Evolutionary conservation across 2,797 vertebrate genomes (phyloP), one percentile per base, ranked within the genome.

Genomic region (Buphagus erythrorhynchus): DNA sequence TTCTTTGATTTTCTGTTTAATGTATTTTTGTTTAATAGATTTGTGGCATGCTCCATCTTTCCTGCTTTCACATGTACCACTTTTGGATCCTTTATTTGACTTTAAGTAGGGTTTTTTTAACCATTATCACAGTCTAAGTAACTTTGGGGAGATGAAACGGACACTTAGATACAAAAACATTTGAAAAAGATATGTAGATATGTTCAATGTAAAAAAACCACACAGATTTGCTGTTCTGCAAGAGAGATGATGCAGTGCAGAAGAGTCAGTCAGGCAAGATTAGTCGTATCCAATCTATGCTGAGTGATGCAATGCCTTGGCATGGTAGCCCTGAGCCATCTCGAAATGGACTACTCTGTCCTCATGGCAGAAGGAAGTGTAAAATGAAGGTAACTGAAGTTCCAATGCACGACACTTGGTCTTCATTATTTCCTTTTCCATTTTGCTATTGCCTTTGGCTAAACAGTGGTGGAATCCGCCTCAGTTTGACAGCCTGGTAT

Each of bases 141-240:
- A 31, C 13, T 57, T 3, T 2, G 2, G 31, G 17, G 36, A 87
- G 51, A 49, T 0, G 0, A 66, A 76, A 69, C 31, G 16, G 16
- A 52, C 6, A n/a, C 15, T 76, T 24, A 72, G 35, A 35, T 31
- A 20, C 3, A 35, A 52, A 71, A 92, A 24, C 8, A 58, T 3
- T 46, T 66, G 20, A 57, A 71, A 62, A 5, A 11, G 6, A 14
- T 15, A 55, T 29, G 28, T 33, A 71, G 2, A 16, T 45, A 42
- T 8, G 25, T 13, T 13, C 7, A 61, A 33, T 16, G 42, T 61
- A 11, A 18, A 74, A 24, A 74, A 83, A 59, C 67, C 40, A 13
- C 10, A 26, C 0, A 2, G 22, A 35, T 55, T 36, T 4, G 0
- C 3, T 9, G 1, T 38, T 92, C 45, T 65, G 10, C 1, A 10